Evolutionary conservation across 2,113 vertebrate species (phyloP).

Genomic region (Tachycineta bicolor): DNA sequence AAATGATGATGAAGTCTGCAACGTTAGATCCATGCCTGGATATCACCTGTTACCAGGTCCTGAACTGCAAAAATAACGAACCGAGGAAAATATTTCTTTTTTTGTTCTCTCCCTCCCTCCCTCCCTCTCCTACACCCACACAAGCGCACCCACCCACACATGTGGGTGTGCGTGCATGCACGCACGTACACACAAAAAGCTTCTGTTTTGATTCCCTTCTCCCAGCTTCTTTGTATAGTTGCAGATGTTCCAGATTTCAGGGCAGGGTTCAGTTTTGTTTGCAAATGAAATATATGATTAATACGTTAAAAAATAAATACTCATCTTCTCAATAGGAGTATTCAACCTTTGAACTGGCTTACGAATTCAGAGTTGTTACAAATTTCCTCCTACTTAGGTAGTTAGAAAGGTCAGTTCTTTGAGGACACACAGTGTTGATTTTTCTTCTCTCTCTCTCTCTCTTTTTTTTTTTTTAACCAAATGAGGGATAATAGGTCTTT

Average conservation of each 20-base stretch:
- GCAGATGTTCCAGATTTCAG: slow-evolving; percentile 34
- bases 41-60: background rate
- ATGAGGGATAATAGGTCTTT: background rate
- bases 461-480: background rate
- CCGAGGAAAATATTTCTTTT: background rate
- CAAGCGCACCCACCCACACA: background rate
- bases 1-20: background rate
- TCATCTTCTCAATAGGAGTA: background rate
- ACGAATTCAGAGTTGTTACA: background rate
- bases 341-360: background rate
- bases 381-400: background rate
- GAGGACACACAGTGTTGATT: background rate
- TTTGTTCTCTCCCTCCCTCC: background rate
- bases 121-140: background rate
- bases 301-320: background rate
- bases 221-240: background rate
- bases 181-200: slow-evolving; percentile 49
- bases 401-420: background rate
- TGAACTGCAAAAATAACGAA: background rate
- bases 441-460: background rate
- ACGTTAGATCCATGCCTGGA: background rate
- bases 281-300: background rate
- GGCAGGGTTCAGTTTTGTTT: background rate
- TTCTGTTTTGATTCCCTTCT: background rate
- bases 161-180: background rate